phyloP scores from a whole-genome alignment of 2,888 invertebrate genomes.

The Deroplatys truncata region DNA sequence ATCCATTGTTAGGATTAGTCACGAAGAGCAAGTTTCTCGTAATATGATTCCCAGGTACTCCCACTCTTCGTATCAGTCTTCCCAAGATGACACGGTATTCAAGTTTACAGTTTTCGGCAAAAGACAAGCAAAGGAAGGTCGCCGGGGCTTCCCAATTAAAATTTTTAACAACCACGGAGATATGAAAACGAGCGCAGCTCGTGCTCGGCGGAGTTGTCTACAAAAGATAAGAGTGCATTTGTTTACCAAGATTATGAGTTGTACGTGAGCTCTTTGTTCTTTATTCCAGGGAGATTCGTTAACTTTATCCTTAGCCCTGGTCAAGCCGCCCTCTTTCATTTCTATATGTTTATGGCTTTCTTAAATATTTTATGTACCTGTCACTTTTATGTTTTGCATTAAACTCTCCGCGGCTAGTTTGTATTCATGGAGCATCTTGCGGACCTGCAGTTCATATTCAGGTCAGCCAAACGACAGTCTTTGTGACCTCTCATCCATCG shows the following conservation, averaged over 20 bases:
- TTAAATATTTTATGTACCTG: not conserved
- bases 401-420: not conserved
- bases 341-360: not conserved
- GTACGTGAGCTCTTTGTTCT: not conserved
- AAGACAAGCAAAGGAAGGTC: not conserved
- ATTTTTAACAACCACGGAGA: not conserved
- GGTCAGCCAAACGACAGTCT: not conserved
- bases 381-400: not conserved
- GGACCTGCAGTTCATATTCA: not conserved
- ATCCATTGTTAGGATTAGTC: not conserved
- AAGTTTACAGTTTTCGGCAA: constrained; percentile 2
- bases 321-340: not conserved
- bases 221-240: not conserved
- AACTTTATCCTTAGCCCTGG: not conserved
- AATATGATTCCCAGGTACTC: too few relatives aligned
- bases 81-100: not conserved
- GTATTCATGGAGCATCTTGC: not conserved
- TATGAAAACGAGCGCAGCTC: not conserved
- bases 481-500: not conserved
- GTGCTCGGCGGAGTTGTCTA: not conserved
- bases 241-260: not conserved
- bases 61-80: not conserved
- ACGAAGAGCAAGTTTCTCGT: not conserved
- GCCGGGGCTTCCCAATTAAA: constrained; percentile 7
- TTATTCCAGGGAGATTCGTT: not conserved